Percentiles rank a stretch among this genome's conserved stretches.
Evolutionary conservation across 1,140 invertebrate genomes (phyloP).

Genomic region (Camponotus pennsylvanicus): DNA sequence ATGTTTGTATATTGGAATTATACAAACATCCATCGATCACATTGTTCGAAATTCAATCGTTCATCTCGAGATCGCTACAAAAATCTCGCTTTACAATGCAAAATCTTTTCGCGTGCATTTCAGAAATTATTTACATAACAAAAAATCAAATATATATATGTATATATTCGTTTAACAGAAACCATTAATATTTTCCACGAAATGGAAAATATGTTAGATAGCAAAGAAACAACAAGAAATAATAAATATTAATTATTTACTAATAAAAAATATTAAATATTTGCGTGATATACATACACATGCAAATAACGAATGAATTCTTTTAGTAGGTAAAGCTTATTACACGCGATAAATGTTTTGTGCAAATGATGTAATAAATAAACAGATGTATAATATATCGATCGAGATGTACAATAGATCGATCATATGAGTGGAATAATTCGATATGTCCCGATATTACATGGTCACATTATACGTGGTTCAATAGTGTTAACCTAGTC

Average conservation of each 20-base stretch:
- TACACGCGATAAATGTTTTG: neutral
- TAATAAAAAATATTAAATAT: slow-evolving; percentile 6
- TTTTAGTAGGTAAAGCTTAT: neutral
- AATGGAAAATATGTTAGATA: neutral
- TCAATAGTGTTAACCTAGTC: slow-evolving; percentile 17
- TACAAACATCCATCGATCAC: slow-evolving; percentile 14
- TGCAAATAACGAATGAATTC: neutral
- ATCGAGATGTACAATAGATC: neutral
- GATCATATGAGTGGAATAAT: slow-evolving; percentile 24
- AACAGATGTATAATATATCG: neutral
- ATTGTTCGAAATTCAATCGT: neutral
- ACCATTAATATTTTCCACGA: neutral
- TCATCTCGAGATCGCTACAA: neutral
- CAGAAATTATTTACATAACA: neutral
- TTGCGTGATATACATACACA: neutral
- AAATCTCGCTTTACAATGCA: slow-evolving; percentile 11
- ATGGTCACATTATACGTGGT: neutral
- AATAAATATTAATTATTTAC: neutral
- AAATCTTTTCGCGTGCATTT: neutral
- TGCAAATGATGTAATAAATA: slow-evolving; percentile 24
- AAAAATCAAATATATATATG: slow-evolving; percentile 3
- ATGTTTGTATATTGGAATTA: no score
- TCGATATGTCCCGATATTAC: slow-evolving; percentile 1
- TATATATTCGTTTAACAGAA: neutral
- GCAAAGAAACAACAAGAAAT: neutral